Evolutionary conservation across 2,113 vertebrate species (phyloP).

Genomic region (Poecile atricapillus): DNA sequence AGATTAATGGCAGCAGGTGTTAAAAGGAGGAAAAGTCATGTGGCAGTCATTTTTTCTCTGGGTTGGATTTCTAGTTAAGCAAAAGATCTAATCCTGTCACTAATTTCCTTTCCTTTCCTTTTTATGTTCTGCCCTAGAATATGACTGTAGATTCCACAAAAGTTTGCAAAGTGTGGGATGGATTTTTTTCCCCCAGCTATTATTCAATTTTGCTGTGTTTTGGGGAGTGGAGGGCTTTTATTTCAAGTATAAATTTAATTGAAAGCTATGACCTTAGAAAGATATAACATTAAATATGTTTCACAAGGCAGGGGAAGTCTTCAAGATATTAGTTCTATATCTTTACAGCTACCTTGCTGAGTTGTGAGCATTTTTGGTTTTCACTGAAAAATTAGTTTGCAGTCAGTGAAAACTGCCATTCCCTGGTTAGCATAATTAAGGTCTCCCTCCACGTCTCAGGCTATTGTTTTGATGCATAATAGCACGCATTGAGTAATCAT

Average conservation of each 20-base stretch:
- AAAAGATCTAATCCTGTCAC: neutral
- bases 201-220: neutral
- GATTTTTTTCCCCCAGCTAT: neutral
- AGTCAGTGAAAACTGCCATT: neutral
- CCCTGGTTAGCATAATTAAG: neutral
- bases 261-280: neutral
- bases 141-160: neutral
- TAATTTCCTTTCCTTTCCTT: neutral
- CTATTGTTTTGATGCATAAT: neutral
- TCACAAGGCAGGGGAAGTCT: neutral
- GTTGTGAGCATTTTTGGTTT: neutral
- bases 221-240: neutral
- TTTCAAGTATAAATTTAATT: neutral
- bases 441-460: neutral
- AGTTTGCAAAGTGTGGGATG: neutral
- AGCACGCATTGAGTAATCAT: neutral
- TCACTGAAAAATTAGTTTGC: neutral
- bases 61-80: neutral
- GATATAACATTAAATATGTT: neutral
- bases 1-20: neutral
- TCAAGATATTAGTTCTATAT: neutral
- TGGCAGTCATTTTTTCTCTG: neutral
- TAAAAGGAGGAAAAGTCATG: neutral
- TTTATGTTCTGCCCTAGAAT: neutral
- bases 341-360: rapidly evolving